Evolutionary conservation across 2,113 vertebrate species (phyloP).

Genomic region (Ranitomeya variabilis): DNA sequence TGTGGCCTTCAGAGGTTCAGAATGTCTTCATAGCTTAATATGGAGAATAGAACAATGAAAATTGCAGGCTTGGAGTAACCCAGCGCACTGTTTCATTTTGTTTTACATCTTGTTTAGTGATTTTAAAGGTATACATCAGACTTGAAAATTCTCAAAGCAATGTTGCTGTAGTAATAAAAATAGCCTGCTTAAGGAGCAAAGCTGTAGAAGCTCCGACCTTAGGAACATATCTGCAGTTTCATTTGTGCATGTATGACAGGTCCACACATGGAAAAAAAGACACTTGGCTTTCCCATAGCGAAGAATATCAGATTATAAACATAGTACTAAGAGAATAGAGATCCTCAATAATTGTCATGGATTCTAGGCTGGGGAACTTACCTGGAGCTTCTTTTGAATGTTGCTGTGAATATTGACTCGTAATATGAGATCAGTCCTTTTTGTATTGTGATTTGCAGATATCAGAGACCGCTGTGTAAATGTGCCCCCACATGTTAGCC

Average conservation of each 20-base stretch:
- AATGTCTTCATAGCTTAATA: slow-evolving; percentile 42
- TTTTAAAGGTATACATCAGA: neutral
- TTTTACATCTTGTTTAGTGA: slow-evolving; percentile 13
- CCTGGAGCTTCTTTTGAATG: too few relatives aligned
- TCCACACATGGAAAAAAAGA: neutral
- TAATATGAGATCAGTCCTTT: too few relatives aligned
- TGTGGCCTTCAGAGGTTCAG: slow-evolving; percentile 28
- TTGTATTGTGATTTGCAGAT: too few relatives aligned
- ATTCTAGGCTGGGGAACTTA: too few relatives aligned
- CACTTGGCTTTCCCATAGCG: too few relatives aligned
- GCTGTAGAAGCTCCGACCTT: neutral
- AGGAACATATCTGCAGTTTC: neutral
- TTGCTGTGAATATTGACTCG: too few relatives aligned
- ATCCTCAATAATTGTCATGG: too few relatives aligned
- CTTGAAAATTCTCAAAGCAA: neutral
- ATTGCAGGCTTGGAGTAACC: neutral
- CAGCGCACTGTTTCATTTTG: neutral
- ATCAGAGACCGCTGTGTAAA: too few relatives aligned
- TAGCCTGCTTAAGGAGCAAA: neutral
- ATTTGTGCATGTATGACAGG: neutral
- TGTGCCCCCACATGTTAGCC: too few relatives aligned
- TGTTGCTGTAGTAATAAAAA: neutral
- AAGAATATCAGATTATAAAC: too few relatives aligned
- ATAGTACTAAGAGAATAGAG: too few relatives aligned
- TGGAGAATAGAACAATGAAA: slow-evolving; percentile 27